phyloP scores from a whole-genome alignment of 2,113 vertebrate species.

The Oxyura jamaicensis region DNA sequence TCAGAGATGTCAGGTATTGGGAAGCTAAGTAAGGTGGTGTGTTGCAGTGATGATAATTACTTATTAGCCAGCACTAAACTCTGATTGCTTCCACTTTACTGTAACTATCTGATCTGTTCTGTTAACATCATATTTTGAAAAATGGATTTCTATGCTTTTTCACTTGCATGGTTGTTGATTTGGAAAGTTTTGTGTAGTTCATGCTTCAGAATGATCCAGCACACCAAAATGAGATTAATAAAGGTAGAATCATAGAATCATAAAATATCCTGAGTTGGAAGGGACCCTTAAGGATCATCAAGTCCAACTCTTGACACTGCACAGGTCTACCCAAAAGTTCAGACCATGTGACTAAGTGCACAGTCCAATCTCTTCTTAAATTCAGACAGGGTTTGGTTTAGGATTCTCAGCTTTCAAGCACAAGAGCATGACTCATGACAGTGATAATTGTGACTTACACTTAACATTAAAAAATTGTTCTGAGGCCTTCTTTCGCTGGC shows the following conservation, averaged over 20 bases:
- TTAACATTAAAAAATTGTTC: background rate
- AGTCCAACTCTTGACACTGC: no score
- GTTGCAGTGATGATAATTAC: background rate
- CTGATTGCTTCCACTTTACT: background rate
- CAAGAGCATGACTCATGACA: background rate
- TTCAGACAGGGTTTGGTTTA: background rate
- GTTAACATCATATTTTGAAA: background rate
- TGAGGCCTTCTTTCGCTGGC: background rate
- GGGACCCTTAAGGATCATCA: no score
- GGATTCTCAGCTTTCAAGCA: background rate
- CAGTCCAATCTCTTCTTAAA: no score
- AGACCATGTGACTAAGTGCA: no score
- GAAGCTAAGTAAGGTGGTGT: background rate
- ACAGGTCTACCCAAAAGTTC: no score
- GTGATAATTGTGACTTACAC: background rate
- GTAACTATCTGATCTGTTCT: background rate
- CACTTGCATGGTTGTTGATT: background rate
- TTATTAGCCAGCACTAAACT: background rate
- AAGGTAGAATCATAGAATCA: no score
- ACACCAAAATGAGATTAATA: background rate
- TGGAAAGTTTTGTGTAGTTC: background rate
- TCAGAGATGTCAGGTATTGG: conserved; percentile 56
- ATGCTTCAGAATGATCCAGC: background rate
- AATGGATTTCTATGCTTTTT: background rate
- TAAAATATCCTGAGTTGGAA: no score